Percentiles rank a stretch among this genome's conserved stretches.
Evolutionary conservation across 2,888 invertebrate species (phyloP).

Genomic region (Opisthograptis luteolata): DNA sequence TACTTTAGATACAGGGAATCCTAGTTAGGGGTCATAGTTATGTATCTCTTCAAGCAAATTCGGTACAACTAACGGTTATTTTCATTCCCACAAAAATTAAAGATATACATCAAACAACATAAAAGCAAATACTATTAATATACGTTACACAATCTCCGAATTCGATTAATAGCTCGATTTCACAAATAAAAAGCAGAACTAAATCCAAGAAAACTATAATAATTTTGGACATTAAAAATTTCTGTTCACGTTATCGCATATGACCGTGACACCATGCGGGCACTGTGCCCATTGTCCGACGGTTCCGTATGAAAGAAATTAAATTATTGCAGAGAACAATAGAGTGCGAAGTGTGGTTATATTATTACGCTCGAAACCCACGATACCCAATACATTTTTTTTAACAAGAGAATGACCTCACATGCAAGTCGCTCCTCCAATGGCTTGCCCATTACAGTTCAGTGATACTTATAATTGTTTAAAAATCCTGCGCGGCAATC

Average conservation of each 20-base stretch:
- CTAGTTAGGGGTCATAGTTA: too few species aligned
- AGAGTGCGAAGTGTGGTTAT: constrained; percentile 3
- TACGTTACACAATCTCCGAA: constrained; percentile 17
- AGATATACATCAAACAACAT: not conserved
- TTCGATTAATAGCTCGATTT: constrained; percentile 18
- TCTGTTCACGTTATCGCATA: constrained; percentile 57
- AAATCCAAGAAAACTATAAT: constrained; percentile 47
- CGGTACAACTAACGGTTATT: too few species aligned
- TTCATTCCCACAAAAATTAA: constrained; percentile 1
- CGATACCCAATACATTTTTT: too few species aligned
- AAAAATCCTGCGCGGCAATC: too few species aligned
- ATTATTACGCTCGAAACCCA: constrained; percentile 1
- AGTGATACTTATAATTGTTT: too few species aligned
- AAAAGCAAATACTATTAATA: constrained; percentile 9
- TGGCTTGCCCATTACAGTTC: too few species aligned
- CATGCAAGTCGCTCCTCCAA: too few species aligned
- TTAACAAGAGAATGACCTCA: too few species aligned
- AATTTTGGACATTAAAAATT: constrained; percentile 50
- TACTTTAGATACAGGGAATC: too few species aligned
- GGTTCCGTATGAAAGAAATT: constrained; percentile 19
- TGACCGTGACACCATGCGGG: constrained; percentile 65
- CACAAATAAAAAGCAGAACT: constrained; percentile 28
- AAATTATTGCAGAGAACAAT: constrained; percentile 18
- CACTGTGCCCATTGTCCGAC: constrained; percentile 54
- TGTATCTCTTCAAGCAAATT: too few species aligned